Base-by-base conservation (phyloP, 2,888 invertebrate species). In the Germaria angustata region DNA sequence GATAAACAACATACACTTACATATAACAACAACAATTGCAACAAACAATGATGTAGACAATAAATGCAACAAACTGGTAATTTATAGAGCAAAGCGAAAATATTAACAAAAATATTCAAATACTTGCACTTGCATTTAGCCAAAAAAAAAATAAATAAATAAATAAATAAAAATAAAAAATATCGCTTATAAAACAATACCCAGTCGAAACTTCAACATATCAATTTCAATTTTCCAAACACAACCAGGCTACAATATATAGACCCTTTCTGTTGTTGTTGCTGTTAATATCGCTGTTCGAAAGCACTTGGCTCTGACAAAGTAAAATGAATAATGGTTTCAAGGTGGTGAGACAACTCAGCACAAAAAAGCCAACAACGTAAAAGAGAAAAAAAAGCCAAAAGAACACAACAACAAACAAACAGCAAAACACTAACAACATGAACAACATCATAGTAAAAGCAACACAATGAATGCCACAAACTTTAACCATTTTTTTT, bases 321-420 rank as follows among this genome's bases (percentile, higher is more conserved):
- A 63, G 15, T 55, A 51, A 72, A 71, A 84, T 84, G 84, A 84
- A 75, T 75, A 84, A 84, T 84, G 78, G 80, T 78, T 84, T 78
- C 77, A 84, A 84, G 84, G 80, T 84, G 80, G 77, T 69, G 80
- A 80, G 77, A 84, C 78, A 84, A 81, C 76, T 72, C 80, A 80
- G 73, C 80, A 78, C 68, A 84, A 49, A 15, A 55, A 17, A 63
- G 17, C 49, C 39, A 80, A 65, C 41, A 84, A 63, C 24, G 34
- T 57, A 65, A 49, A 59, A 32, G 34, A 69, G 55, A 24, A 63
- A 55, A 63, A 11, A 34, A 61, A 63, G 41, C 17, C 15, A 63
- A 41, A 13, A 68, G 32, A 24, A 68, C 17, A 41, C 17, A 53
- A 22, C 11, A 41, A 61, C 39, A 34, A 51, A 17, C 51, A 39